phyloP scores from a whole-genome alignment of 2,888 invertebrate genomes.

The Idaea biselata region DNA sequence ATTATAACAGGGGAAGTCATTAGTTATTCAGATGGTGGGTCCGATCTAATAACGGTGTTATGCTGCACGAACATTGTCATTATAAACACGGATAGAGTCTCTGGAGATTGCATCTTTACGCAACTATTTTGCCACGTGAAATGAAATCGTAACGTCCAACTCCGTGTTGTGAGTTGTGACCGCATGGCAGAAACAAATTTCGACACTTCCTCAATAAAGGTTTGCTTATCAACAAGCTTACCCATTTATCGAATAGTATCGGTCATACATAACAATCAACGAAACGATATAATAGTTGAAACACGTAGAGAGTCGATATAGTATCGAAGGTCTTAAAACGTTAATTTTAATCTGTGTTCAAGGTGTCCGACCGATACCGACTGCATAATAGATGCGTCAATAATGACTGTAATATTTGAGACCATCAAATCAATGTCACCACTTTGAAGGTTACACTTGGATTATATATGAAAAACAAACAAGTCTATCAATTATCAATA shows the following conservation, averaged over 20 bases:
- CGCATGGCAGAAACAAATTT: conserved; percentile 30
- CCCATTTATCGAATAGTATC: conserved; percentile 19
- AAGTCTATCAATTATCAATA: conserved; percentile 4
- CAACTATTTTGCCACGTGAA: conserved; percentile 44
- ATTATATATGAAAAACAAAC: background rate
- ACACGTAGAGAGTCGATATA: conserved; percentile 6
- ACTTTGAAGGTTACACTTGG: background rate
- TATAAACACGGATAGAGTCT: conserved; percentile 56
- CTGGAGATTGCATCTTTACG: conserved; percentile 60
- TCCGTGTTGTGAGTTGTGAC: conserved; percentile 21
- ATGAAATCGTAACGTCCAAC: conserved; percentile 33
- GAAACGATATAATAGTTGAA: conserved; percentile 17
- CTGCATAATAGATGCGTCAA: background rate
- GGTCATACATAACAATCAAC: conserved; percentile 16
- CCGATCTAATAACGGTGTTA: conserved; percentile 66
- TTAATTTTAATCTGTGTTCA: conserved; percentile 1
- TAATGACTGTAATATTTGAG: conserved; percentile 4
- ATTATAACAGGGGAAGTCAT: conserved; percentile 58
- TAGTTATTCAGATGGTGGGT: conserved; percentile 60
- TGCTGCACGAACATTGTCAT: conserved; percentile 53
- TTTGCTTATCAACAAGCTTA: conserved; percentile 14
- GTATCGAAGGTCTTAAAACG: background rate
- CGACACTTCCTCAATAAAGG: conserved; percentile 27
- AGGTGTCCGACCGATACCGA: conserved; percentile 6
- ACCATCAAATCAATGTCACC: conserved; percentile 2